These are phyloP conservation scores for Agapetus fuscipes DNA, from an alignment of 2,888 invertebrate species.

Conservation along the genomic window DNA sequence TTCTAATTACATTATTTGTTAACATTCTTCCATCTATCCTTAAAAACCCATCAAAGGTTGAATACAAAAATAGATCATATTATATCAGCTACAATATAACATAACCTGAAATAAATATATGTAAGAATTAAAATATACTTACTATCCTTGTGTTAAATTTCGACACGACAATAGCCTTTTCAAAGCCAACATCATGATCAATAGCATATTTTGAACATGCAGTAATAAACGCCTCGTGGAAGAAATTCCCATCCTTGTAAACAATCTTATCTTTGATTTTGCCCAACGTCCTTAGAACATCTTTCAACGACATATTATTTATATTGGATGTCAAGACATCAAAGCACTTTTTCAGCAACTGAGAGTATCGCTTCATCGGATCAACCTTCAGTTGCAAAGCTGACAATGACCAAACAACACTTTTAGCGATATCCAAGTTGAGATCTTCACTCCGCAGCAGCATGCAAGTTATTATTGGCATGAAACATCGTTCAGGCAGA, in stretches of 20 bases:
- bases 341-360: constrained; percentile 43
- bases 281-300: constrained; percentile 41
- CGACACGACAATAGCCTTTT: constrained; percentile 38
- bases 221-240: constrained; percentile 52
- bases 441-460: constrained; percentile 36
- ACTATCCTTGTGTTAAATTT: constrained; percentile 47
- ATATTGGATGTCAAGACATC: constrained; percentile 39
- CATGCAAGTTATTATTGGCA: constrained; percentile 43
- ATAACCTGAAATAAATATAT: no score
- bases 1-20: no score
- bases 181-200: constrained; percentile 41
- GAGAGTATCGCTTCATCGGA: constrained; percentile 35
- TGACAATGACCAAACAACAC: constrained; percentile 47
- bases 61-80: no score
- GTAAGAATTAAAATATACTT: constrained; percentile 36
- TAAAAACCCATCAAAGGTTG: no score
- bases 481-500: constrained; percentile 41
- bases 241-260: constrained; percentile 40
- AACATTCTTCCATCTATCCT: no score
- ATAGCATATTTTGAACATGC: constrained; percentile 43
- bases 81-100: no score
- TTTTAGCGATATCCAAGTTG: constrained; percentile 39
- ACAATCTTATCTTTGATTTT: constrained; percentile 38
- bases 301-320: constrained; percentile 35
- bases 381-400: constrained; percentile 35